phyloP scores from a whole-genome alignment of 2,888 invertebrate species.

The Aelia acuminata region DNA sequence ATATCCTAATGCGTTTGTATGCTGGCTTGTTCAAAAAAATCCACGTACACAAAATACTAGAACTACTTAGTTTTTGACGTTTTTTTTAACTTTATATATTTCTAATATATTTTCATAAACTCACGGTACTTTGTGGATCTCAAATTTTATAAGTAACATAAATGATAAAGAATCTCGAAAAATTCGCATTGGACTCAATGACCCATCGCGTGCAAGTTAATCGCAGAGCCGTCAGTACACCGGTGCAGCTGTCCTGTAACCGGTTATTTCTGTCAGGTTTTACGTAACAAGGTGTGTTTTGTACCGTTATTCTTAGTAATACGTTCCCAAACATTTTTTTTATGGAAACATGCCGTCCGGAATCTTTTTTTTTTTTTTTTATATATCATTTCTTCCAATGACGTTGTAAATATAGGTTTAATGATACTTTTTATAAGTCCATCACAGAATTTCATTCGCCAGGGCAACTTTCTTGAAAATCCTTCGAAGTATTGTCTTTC shows the following conservation, averaged over 20 bases:
- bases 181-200: not conserved
- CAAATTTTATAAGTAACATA: too few species aligned
- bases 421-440: not conserved
- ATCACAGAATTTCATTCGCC: too few species aligned
- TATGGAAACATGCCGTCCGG: not conserved
- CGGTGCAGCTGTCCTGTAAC: not conserved
- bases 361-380: not conserved
- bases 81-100: too few species aligned
- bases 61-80: too few species aligned
- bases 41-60: too few species aligned
- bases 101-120: too few species aligned
- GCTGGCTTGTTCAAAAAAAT: too few species aligned
- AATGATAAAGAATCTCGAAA: not conserved
- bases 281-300: not conserved
- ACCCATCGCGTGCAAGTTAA: not conserved
- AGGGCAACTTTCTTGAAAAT: too few species aligned
- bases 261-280: not conserved
- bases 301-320: conserved; percentile 10
- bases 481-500: too few species aligned
- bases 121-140: too few species aligned
- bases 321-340: not conserved
- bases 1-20: too few species aligned
- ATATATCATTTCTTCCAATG: not conserved
- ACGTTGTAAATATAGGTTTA: not conserved
- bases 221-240: not conserved